phyloP scores from a whole-genome alignment of 2,113 vertebrate species.

The Monopterus albus region DNA sequence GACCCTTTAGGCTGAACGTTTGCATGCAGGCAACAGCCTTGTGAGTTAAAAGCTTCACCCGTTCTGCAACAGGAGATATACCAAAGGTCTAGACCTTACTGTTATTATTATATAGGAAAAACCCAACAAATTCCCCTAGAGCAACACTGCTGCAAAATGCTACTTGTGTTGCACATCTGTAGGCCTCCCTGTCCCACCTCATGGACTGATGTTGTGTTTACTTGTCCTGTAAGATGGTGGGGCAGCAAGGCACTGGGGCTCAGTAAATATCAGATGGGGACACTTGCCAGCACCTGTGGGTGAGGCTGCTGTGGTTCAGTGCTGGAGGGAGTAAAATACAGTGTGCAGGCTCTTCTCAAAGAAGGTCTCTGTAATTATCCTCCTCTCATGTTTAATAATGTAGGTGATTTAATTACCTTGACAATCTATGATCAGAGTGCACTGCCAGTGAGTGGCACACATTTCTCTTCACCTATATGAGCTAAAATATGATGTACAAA shows the following conservation, averaged over 20 bases:
- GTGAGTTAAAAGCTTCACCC: not conserved
- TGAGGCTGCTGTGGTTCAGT: constrained; percentile 8
- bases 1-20: not conserved
- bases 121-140: too few relatives aligned
- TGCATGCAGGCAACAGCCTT: not conserved
- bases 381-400: not conserved
- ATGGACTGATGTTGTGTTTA: constrained; percentile 63
- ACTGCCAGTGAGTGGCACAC: not conserved
- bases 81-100: too few relatives aligned
- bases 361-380: not conserved
- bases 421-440: not conserved
- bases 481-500: too few relatives aligned
- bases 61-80: constrained; percentile 5
- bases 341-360: not conserved
- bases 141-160: constrained; percentile 33
- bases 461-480: too few relatives aligned
- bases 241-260: constrained; percentile 31
- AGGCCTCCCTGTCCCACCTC: constrained; percentile 2
- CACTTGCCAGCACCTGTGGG: too few relatives aligned
- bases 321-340: not conserved
- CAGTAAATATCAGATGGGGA: constrained; percentile 59
- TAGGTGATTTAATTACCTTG: not conserved
- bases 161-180: constrained; percentile 57
- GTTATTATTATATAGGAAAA: too few relatives aligned
- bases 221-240: constrained; percentile 49